Base-by-base conservation (phyloP, 2,113 vertebrate genomes). In the Casuarius casuarius region DNA sequence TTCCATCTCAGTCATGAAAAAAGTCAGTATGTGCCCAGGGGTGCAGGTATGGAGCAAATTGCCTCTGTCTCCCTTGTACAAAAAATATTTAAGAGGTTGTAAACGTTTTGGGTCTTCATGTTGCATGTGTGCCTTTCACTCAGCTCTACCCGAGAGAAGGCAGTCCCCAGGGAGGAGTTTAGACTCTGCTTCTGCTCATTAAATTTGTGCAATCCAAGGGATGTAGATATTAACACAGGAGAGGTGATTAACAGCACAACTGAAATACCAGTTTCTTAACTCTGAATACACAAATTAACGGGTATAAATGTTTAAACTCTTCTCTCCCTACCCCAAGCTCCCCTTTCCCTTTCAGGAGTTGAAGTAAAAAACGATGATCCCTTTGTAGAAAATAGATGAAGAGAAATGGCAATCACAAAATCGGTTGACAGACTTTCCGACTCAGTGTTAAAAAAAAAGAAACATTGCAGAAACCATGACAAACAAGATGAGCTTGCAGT, bases 101-200 rank as follows among this genome's bases (percentile, higher is more conserved):
- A 48, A 67, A 25, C 29, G 8, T n/a, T 82, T 78, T 75, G 9
- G 22, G 1, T 58, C 9, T 5, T 31, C 6, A 2, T 33, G 8
- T 77, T 70, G 12, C 0, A 0, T 21, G 19, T 6, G 10, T 23
- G 59, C 4, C 21, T 73, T 49, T 65, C 0, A 0, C 12, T 28
- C 23, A 19, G 23, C 8, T 38, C 49, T 52, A 18, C 15, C 22
- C 5, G 5, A 38, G 16, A n/a, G 22, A 72, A 35, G 35, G 14
- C 33, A 71, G 49, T 31, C 33, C 46, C 23, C 48, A 51, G 13
- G 31, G 68, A 51, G n/a, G 23, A 35, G 33, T 17, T 35, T 14
- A 31, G 46, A 13, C 68, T n/a, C 44, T 51, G 48, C 22, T 71
- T 71, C n/a, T 71, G 16, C 35, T 71, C 25, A 51, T 71, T 49